Percentiles rank a stretch among this genome's conserved stretches.
These are phyloP conservation scores for Trialeurodes vaporariorum DNA, from an alignment of 1,140 invertebrate species.

Conservation along the genomic window DNA sequence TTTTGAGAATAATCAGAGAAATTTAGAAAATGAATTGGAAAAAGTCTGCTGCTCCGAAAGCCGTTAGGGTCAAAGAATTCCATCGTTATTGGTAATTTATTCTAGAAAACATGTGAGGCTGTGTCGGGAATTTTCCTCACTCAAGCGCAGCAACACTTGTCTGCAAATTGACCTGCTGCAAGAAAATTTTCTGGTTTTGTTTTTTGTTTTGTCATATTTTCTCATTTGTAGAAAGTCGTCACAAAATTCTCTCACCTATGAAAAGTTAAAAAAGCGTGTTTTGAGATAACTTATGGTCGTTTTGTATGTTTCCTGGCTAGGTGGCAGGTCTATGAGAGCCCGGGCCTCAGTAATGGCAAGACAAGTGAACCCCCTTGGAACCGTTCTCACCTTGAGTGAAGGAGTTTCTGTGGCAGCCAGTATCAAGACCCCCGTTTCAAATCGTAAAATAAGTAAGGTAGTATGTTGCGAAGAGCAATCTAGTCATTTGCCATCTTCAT, in stretches of 20 bases:
- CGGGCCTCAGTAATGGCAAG: neutral
- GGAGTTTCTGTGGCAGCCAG: neutral
- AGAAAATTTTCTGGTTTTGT: too few species aligned
- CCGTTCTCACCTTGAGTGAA: neutral
- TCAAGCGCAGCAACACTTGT: too few species aligned
- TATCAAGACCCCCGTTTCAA: neutral
- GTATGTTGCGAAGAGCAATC: neutral
- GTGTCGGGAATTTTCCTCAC: too few species aligned
- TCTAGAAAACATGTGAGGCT: too few species aligned
- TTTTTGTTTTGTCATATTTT: too few species aligned
- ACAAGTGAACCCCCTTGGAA: neutral
- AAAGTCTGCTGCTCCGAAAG: too few species aligned
- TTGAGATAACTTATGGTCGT: neutral
- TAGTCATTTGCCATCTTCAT: neutral
- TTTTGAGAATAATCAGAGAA: too few species aligned
- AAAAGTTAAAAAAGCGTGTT: neutral
- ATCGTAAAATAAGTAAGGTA: neutral
- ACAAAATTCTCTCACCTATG: too few species aligned
- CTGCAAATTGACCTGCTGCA: too few species aligned
- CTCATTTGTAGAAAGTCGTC: neutral
- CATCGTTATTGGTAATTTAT: too few species aligned
- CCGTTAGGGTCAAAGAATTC: too few species aligned
- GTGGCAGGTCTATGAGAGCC: neutral
- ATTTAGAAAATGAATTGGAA: too few species aligned
- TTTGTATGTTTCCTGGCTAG: neutral